Conservation (phyloP, 2,113 vertebrate species). For the Nannospalax galili region DNA sequence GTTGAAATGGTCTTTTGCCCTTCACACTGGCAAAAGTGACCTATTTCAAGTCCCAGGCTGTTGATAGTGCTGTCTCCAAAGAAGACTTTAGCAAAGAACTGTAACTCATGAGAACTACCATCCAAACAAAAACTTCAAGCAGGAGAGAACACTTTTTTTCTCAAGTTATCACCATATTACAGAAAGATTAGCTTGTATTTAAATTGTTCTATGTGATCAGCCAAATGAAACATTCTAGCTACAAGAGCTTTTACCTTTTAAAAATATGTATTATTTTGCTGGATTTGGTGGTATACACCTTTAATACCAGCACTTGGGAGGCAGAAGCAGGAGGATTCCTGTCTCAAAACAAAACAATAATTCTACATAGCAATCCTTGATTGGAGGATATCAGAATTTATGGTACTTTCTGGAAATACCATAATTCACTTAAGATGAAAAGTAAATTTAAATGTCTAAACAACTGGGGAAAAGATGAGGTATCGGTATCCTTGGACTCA, state of each 20-base stretch:
- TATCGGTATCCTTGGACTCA: conserved; percentile 5
- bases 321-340: no score
- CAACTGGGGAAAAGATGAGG: neutral
- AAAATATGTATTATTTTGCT: conserved; percentile 24
- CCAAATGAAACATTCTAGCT: conserved; percentile 29
- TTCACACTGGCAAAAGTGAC: neutral
- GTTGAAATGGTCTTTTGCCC: neutral
- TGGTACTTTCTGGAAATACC: neutral
- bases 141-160: neutral
- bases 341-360: no score
- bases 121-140: conserved; percentile 53
- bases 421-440: conserved; percentile 16
- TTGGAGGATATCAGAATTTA: neutral
- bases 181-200: conserved; percentile 14
- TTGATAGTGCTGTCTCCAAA: conserved; percentile 31
- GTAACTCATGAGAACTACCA: neutral
- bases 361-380: neutral
- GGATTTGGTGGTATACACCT: no score
- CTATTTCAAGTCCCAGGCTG: neutral
- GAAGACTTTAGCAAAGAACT: conserved; percentile 40
- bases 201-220: neutral
- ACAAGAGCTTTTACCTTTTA: neutral
- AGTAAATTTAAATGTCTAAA: neutral
- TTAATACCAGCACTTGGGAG: no score
- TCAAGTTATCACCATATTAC: conserved; percentile 25